Base-by-base conservation (phyloP, 1,140 invertebrate species). In the Stegodyphus dumicola region DNA sequence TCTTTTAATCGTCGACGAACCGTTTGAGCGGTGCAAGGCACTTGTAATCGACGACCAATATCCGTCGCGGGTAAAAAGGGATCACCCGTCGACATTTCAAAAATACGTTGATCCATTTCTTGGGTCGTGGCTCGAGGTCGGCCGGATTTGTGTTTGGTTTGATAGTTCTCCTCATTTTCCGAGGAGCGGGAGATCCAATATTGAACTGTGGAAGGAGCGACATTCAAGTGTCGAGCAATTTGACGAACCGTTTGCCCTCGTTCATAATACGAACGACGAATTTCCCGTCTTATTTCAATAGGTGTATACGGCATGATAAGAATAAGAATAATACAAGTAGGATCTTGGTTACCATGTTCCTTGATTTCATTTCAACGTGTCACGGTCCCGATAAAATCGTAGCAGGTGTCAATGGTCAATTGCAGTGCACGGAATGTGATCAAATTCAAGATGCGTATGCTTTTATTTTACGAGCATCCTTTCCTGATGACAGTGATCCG, bases 161-260 rank as follows among this genome's bases (percentile, higher is more conserved):
- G n/a, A n/a, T n/a, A n/a, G n/a, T n/a, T n/a, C n/a, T n/a, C n/a
- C n/a, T n/a, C n/a, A n/a, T n/a, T n/a, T n/a, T n/a, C n/a, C n/a
- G 3, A 0, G 7, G 10, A 13, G 9, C 69, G 33, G 0, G 4
- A 17, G 4, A 83, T 52, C 80, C 80, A 83, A 48, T 83, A 75
- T 66, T 83, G 80, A 0, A 83, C 71, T 6, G 71, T 75, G 6
- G 71, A 83, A 15, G 70, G 80, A 53, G 60, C 15, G 1, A 75
- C 9, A n/a, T 56, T 60, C 7, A 83, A 53, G 4, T 54, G 17
- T n/a, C n/a, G 48, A 54, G 80, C 70, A 67, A 83, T 83, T 0
- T 17, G n/a, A 6, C 80, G 48, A n/a, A 75, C 70, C 5, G 71
- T 51, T 17, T 53, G 10, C 66, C 69, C 18, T 18, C 73, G 6